These are phyloP conservation scores for Thripadectes ignobilis DNA, from an alignment of 2,797 vertebrate genomes.

Conservation along the genomic window DNA sequence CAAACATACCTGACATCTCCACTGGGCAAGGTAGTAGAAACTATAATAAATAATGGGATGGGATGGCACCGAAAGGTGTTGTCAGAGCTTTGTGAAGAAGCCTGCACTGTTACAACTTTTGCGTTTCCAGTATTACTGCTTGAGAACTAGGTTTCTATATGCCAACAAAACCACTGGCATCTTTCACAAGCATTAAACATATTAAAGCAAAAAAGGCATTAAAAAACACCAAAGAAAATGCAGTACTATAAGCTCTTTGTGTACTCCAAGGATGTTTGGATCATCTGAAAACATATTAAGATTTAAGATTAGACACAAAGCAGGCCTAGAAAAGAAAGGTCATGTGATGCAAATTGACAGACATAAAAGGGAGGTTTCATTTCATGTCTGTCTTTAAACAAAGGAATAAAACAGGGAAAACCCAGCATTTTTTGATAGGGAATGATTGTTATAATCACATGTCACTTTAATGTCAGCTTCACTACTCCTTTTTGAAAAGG, in stretches of 20 bases:
- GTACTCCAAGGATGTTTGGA: not conserved
- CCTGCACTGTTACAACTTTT: not conserved
- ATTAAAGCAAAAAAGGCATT: not conserved
- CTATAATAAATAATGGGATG: not conserved
- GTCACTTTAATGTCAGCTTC: not conserved
- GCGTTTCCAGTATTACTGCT: not conserved
- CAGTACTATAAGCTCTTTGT: not conserved
- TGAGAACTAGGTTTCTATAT: not conserved
- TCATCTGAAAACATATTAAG: slow-evolving; percentile 18
- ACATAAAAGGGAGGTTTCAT: not conserved
- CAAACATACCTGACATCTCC: not conserved
- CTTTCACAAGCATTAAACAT: not conserved
- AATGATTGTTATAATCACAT: not conserved
- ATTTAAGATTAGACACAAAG: not conserved
- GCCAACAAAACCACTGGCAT: not conserved
- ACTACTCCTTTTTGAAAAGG: not conserved
- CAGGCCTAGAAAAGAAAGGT: not conserved
- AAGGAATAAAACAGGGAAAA: not conserved
- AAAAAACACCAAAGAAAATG: not conserved
- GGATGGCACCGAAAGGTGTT: not conserved
- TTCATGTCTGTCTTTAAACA: not conserved
- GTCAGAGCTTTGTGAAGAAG: not conserved
- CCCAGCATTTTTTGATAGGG: not conserved
- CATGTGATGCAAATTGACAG: not conserved
- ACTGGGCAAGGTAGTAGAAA: not conserved